These are phyloP conservation scores for Liparis tanakae DNA, from an alignment of 2,797 vertebrate species.

Conservation along the genomic window DNA sequence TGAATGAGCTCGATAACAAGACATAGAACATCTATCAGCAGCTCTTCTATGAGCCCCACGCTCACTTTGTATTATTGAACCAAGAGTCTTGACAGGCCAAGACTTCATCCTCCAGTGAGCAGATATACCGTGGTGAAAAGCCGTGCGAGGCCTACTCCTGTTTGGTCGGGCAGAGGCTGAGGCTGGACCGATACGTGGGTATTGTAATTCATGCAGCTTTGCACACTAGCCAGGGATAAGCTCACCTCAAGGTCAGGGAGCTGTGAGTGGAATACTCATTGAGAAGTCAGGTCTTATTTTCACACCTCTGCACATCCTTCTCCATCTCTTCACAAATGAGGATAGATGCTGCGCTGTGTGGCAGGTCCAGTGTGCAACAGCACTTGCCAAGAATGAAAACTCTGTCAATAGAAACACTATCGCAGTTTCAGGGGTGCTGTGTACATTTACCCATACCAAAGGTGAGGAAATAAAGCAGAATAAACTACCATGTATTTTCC, in stretches of 20 bases:
- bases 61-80: conserved; percentile 45
- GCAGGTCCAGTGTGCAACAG: conserved; percentile 34
- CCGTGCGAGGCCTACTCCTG: conserved; percentile 51
- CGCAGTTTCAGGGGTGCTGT: conserved; percentile 23
- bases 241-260: conserved; percentile 85
- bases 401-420: conserved; percentile 11
- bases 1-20: conserved; percentile 8
- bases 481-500: conserved; percentile 6
- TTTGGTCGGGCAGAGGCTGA: conserved; percentile 65
- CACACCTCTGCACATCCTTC: conserved; percentile 68
- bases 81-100: conserved; percentile 34
- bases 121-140: conserved; percentile 49
- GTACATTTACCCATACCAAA: conserved; percentile 22
- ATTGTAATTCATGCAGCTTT: conserved; percentile 81
- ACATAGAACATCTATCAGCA: neutral
- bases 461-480: neutral
- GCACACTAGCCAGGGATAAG: conserved; percentile 73
- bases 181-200: conserved; percentile 68
- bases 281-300: conserved; percentile 74
- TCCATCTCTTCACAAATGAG: conserved; percentile 68
- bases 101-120: conserved; percentile 50
- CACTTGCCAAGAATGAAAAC: conserved; percentile 45
- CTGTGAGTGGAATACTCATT: conserved; percentile 86
- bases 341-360: conserved; percentile 46
- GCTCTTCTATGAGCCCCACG: conserved; percentile 14